These are phyloP conservation scores for Lycodopsis pacificus DNA, from an alignment of 2,797 vertebrate genomes.

Conservation along the genomic window DNA sequence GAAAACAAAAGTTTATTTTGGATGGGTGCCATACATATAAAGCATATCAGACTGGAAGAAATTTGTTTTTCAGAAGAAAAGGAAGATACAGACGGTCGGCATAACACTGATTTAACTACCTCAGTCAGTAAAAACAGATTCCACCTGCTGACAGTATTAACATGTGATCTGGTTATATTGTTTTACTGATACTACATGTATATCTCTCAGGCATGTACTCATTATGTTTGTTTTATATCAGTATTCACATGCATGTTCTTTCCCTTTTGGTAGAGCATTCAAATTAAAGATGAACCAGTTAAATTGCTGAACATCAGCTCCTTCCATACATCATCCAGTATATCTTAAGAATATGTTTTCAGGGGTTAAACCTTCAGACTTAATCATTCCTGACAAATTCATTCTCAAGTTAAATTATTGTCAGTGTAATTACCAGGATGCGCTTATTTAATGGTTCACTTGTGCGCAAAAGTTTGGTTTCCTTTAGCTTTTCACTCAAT, in stretches of 20 bases:
- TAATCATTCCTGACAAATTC: neutral
- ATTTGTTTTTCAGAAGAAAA: constrained; percentile 16
- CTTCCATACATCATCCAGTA: neutral
- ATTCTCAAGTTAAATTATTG: constrained; percentile 12
- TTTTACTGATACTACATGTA: neutral
- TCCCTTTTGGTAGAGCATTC: neutral
- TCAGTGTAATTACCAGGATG: neutral
- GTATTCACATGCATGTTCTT: constrained; percentile 42
- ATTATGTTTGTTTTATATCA: constrained; percentile 18
- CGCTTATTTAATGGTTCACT: neutral
- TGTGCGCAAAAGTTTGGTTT: neutral
- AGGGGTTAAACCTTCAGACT: neutral
- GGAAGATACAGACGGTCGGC: neutral
- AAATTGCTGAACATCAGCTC: constrained; percentile 15
- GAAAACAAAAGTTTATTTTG: constrained; percentile 28
- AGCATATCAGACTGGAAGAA: constrained; percentile 15
- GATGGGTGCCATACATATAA: constrained; percentile 27
- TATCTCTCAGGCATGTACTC: constrained; percentile 31
- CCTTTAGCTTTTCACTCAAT: constrained; percentile 13
- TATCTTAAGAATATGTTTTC: neutral
- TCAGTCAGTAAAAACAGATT: neutral
- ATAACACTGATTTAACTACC: constrained; percentile 2
- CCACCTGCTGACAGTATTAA: constrained; percentile 12
- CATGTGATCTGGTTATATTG: constrained; percentile 16
- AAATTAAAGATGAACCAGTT: neutral